A percentile compares a stretch with the other conserved stretches of the same genome.
These are phyloP conservation scores for Oxyruncus cristatus DNA, from an alignment of 2,113 vertebrate species.

Conservation along the genomic window DNA sequence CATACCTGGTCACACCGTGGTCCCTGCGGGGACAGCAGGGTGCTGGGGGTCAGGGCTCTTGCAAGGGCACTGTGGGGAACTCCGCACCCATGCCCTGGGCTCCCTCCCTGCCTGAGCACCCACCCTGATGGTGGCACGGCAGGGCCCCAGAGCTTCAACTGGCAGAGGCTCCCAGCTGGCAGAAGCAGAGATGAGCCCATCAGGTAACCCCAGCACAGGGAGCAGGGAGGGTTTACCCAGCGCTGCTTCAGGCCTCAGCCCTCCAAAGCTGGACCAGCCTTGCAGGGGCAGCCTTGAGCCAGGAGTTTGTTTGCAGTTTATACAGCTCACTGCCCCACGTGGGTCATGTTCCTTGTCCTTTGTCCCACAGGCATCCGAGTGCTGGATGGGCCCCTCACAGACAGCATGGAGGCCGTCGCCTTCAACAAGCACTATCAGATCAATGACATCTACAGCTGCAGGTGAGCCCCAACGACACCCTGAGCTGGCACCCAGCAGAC, in stretches of 20 bases:
- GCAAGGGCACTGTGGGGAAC: neutral
- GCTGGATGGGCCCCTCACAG: conserved; percentile 92
- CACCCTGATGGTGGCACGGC: neutral
- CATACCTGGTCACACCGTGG: neutral
- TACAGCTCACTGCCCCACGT: rapidly evolving
- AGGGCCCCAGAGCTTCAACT: neutral
- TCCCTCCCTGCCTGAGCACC: neutral
- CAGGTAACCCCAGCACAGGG: rapidly evolving
- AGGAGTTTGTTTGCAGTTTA: neutral
- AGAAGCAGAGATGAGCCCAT: neutral
- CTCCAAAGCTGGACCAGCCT: neutral
- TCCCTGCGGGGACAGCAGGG: neutral
- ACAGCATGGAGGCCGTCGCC: conserved; percentile 96
- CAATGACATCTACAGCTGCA: conserved; percentile 99
- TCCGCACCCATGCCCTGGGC: neutral
- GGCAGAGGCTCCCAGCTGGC: neutral
- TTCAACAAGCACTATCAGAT: conserved; percentile 99
- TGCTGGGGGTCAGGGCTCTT: neutral
- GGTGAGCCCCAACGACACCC: conserved; percentile 68
- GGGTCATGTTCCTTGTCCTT: rapidly evolving
- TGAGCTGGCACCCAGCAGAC: neutral
- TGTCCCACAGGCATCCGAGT: conserved; percentile 89
- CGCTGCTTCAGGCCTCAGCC: neutral
- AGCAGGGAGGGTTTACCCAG: neutral
- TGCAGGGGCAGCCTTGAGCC: neutral